A percentile compares a stretch with the other conserved stretches of the same genome.
phyloP scores from a whole-genome alignment of 2,113 vertebrate species.

The Barbus barbus region DNA sequence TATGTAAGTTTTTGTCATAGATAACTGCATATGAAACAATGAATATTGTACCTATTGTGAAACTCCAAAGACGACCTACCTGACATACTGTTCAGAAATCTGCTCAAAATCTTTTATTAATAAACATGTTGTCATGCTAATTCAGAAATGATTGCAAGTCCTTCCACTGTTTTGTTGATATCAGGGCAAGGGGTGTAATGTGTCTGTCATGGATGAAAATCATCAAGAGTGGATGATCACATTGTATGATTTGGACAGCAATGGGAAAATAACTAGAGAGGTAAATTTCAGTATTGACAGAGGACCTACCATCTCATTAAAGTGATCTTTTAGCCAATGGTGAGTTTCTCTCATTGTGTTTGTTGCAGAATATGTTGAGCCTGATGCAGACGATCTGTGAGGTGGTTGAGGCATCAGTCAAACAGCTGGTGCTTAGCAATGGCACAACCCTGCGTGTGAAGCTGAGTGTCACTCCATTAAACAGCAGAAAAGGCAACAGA shows the following conservation, averaged over 20 bases:
- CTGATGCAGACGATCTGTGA: constrained; percentile 89
- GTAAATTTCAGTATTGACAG: constrained; percentile 65
- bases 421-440: constrained; percentile 76
- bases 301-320: not conserved
- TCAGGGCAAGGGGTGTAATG: constrained; percentile 81
- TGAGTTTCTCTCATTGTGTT: constrained; percentile 27
- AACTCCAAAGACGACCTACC: not conserved
- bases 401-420: constrained; percentile 86
- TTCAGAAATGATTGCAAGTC: not conserved
- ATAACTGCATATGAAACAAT: not conserved
- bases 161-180: constrained; percentile 45
- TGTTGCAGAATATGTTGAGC: constrained; percentile 85
- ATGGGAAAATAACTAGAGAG: constrained; percentile 85
- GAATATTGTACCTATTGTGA: not conserved
- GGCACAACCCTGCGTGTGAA: constrained; percentile 86
- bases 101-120: not conserved
- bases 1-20: constrained; percentile 52
- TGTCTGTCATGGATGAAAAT: constrained; percentile 81
- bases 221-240: constrained; percentile 91
- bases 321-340: not conserved
- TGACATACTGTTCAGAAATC: too few relatives aligned
- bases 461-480: constrained; percentile 81
- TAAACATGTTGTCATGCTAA: not conserved
- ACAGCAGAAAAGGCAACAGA: constrained; percentile 54
- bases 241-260: constrained; percentile 89